phyloP scores from a whole-genome alignment of 2,888 invertebrate genomes.

The Troides helena region DNA sequence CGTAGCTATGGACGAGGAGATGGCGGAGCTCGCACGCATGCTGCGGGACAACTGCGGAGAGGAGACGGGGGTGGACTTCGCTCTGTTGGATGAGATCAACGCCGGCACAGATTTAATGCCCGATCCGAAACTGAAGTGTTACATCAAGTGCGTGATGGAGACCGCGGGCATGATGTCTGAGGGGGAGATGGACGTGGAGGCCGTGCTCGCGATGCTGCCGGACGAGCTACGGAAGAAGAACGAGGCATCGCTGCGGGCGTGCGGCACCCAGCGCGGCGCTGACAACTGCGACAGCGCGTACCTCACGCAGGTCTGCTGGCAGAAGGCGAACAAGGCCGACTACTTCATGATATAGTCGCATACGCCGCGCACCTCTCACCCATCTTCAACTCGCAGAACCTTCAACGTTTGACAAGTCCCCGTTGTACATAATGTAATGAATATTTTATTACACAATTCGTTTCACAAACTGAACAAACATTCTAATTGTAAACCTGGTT shows the following conservation, averaged over 20 bases:
- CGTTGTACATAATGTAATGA: too few species aligned
- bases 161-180: constrained; percentile 68
- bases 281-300: constrained; percentile 70
- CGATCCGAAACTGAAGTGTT: constrained; percentile 63
- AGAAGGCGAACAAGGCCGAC: constrained; percentile 53
- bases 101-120: constrained; percentile 55
- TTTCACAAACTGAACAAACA: too few species aligned
- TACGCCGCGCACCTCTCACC: not conserved
- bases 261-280: constrained; percentile 59
- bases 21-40: constrained; percentile 66
- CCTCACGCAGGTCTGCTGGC: constrained; percentile 70
- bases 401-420: too few species aligned
- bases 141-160: constrained; percentile 72
- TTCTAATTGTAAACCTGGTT: too few species aligned
- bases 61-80: constrained; percentile 59
- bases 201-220: constrained; percentile 61
- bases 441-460: too few species aligned
- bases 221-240: constrained; percentile 49
- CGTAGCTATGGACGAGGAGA: constrained; percentile 56
- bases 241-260: constrained; percentile 48
- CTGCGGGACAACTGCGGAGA: constrained; percentile 61
- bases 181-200: constrained; percentile 63
- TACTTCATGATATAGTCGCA: constrained; percentile 59
- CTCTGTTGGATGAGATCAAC: constrained; percentile 56
- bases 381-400: too few species aligned